phyloP scores from a whole-genome alignment of 2,888 invertebrate species.

The Polymixis lichenea region DNA sequence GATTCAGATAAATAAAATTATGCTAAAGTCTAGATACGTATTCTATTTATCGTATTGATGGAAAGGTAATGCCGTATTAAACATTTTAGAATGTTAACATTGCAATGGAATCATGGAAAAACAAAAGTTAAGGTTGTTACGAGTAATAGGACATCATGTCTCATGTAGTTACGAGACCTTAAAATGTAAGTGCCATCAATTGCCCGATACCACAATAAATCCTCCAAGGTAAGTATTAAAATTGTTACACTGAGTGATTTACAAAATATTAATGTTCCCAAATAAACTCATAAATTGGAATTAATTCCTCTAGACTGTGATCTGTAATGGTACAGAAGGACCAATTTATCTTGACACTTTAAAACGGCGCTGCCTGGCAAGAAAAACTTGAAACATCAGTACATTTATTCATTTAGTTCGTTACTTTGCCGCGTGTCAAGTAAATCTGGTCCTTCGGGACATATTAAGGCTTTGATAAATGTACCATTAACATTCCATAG shows the following conservation, averaged over 20 bases:
- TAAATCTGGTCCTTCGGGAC: constrained; percentile 50
- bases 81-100: constrained; percentile 5
- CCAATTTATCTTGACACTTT: constrained; percentile 19
- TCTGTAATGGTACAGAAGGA: constrained; percentile 33
- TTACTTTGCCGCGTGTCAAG: not conserved
- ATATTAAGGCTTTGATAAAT: constrained; percentile 80
- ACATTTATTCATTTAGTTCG: not conserved
- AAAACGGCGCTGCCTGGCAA: not conserved
- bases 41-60: not conserved
- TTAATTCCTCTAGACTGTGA: constrained; percentile 70
- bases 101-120: not conserved
- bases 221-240: constrained; percentile 47
- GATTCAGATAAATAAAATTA: constrained; percentile 22
- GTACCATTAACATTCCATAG: constrained; percentile 84
- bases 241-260: constrained; percentile 54
- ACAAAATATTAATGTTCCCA: constrained; percentile 57
- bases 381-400: not conserved
- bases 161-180: constrained; percentile 48
- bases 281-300: constrained; percentile 76
- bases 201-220: constrained; percentile 48
- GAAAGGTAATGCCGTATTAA: not conserved
- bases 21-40: not conserved
- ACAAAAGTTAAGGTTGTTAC: constrained; percentile 8
- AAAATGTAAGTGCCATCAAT: constrained; percentile 53
- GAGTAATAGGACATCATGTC: constrained; percentile 30